phyloP scores from a whole-genome alignment of 1,140 invertebrate genomes.

The Drosophila funebris region DNA sequence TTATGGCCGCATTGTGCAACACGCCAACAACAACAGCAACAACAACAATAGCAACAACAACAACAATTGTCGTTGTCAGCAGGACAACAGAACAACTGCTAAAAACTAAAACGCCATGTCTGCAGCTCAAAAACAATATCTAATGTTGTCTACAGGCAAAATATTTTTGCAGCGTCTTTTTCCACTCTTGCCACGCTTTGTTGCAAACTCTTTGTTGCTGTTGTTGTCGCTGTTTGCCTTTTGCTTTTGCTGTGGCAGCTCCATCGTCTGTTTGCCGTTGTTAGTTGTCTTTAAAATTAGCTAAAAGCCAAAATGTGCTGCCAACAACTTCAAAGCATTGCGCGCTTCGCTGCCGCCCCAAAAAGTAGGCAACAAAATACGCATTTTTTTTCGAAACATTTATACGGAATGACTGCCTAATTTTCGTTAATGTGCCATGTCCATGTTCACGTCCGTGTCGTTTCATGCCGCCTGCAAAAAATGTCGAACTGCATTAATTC shows the following conservation, averaged over 20 bases:
- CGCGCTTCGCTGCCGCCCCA: slow-evolving; percentile 53
- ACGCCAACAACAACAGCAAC: slow-evolving; percentile 38
- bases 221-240: slow-evolving; percentile 16
- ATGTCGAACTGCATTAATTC: slow-evolving; percentile 76
- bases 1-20: slow-evolving; percentile 70
- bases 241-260: background rate
- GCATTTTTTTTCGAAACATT: slow-evolving; percentile 53
- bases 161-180: slow-evolving; percentile 69
- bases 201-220: slow-evolving; percentile 28
- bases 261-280: slow-evolving; percentile 1
- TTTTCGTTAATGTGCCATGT: slow-evolving; percentile 73
- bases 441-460: slow-evolving; percentile 28
- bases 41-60: slow-evolving; percentile 22
- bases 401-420: slow-evolving; percentile 65
- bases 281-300: slow-evolving; percentile 67
- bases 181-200: slow-evolving; percentile 40
- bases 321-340: slow-evolving; percentile 62
- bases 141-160: slow-evolving; percentile 74
- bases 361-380: slow-evolving; percentile 66
- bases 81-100: slow-evolving; percentile 31
- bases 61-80: slow-evolving; percentile 43
- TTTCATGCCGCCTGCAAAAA: slow-evolving; percentile 31
- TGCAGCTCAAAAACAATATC: slow-evolving; percentile 78
- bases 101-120: slow-evolving; percentile 60
- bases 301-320: slow-evolving; percentile 61